These are phyloP conservation scores for Himantopus leucocephalus DNA, from an alignment of 2,113 vertebrate genomes.

Conservation along the genomic window DNA sequence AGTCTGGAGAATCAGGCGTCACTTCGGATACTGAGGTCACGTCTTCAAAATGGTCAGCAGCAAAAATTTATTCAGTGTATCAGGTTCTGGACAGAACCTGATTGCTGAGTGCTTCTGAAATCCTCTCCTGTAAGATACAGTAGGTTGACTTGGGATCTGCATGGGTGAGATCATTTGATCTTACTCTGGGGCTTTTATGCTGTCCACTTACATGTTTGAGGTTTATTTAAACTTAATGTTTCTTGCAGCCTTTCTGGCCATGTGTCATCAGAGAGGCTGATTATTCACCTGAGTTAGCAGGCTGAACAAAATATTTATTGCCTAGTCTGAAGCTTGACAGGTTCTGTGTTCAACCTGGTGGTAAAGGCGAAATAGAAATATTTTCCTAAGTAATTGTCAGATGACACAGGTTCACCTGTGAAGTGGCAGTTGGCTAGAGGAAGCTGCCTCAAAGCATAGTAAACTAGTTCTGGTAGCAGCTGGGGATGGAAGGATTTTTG, in stretches of 20 bases:
- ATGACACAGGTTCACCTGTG: neutral
- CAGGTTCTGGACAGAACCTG: neutral
- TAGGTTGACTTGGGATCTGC: neutral
- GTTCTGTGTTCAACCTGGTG: neutral
- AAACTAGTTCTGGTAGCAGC: neutral
- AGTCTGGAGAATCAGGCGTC: neutral
- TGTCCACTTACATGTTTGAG: neutral
- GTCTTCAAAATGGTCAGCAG: neutral
- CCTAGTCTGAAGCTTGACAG: neutral
- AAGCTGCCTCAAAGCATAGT: neutral
- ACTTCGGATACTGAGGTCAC: neutral
- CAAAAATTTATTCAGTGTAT: neutral
- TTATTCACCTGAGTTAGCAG: neutral
- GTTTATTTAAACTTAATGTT: neutral
- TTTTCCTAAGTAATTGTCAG: neutral
- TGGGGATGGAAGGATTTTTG: neutral
- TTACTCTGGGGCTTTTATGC: neutral
- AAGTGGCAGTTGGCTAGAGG: neutral
- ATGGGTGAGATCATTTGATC: neutral
- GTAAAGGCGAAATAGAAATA: neutral
- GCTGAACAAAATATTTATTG: neutral
- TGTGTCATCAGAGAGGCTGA: neutral
- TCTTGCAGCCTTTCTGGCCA: neutral
- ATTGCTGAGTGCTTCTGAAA: neutral
- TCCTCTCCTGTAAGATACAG: neutral